Conservation (phyloP, 2,888 invertebrate species). For the Branchipolynoe longqiensis region DNA sequence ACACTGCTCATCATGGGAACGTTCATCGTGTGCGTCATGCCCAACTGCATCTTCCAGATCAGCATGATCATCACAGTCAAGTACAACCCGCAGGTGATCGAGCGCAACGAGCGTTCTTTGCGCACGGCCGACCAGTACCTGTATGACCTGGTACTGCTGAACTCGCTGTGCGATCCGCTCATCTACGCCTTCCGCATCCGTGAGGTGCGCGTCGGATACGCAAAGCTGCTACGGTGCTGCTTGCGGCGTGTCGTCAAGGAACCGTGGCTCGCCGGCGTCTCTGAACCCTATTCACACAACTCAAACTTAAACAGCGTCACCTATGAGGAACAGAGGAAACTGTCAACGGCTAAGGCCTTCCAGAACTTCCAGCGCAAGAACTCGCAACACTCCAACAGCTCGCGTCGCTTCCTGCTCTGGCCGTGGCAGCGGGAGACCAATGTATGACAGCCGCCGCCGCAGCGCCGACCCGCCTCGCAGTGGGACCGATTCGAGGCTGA, state of each 20-base stretch:
- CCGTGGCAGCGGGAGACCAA: conserved; percentile 42
- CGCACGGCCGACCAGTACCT: conserved; percentile 60
- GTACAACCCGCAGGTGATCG: not conserved
- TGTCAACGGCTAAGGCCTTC: not conserved
- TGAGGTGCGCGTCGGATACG: conserved; percentile 65
- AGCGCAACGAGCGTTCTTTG: not conserved
- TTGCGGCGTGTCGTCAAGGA: conserved; percentile 23
- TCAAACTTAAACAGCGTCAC: conserved; percentile 16
- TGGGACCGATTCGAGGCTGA: conserved; percentile 43
- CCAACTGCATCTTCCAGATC: conserved; percentile 63
- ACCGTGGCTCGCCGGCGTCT: conserved; percentile 19
- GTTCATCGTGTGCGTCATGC: conserved; percentile 67
- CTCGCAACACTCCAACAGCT: not conserved
- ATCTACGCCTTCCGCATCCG: conserved; percentile 66
- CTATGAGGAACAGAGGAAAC: conserved; percentile 18
- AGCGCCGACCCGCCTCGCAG: not conserved
- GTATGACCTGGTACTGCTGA: conserved; percentile 63
- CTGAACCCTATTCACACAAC: conserved; percentile 13
- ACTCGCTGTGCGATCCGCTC: conserved; percentile 65
- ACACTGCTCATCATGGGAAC: conserved; percentile 67
- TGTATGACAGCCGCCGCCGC: conserved; percentile 33
- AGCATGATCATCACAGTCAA: conserved; percentile 61
- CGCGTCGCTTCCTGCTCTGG: not conserved
- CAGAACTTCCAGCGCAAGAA: not conserved
- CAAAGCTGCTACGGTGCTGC: conserved; percentile 52